Evolutionary conservation across 2,888 invertebrate species (phyloP), one percentile per base, ranked within the genome.

Genomic region (Lasioglossum morio): DNA sequence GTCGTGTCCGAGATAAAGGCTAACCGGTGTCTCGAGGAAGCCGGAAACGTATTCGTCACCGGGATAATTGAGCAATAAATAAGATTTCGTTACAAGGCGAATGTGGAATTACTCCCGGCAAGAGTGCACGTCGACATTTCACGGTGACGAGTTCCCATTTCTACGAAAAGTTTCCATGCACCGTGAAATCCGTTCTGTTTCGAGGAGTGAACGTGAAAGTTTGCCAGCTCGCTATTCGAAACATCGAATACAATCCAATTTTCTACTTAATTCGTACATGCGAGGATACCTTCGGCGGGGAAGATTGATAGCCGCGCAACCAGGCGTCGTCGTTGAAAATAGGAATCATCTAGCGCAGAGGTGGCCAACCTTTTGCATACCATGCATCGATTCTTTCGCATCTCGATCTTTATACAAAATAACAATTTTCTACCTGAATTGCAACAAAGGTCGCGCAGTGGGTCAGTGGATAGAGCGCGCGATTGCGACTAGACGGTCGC

Each of bases 221-320:
- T 34, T 2, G 63, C 30, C 63, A 8, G 63, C 1, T 19, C 30
- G 63, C 19, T 7, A 19, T 63, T 27, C 63, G 30, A 34, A 63
- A 63, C 63, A 30, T 30, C 63, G 1, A 30, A 30, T 63, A 63
- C 30, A 63, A 30, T 72, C 74, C 23, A 74, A 79, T 79, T 79
- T 79, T 79, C 66, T 66, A 48, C 34, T 46, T 53, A 34, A 48
- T 48, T 79, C 48, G 48, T 79, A 34, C 37, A 40, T 37, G 37
- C 46, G 19, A 34, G 37, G 2, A 4, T 16, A n/a, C 19, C 60
- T 30, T 30, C 37, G 57, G 57, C 12, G 46, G 30, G 46, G 19
- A 16, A 37, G 63, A 74, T 74, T 63, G 46, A 79, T 43, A 73
- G 1, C 46, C 16, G 16, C 14, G 46, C 34, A 46, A 73, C 63